These are phyloP conservation scores for Drosophila seclusa DNA, from an alignment of 2,888 invertebrate genomes.

Conservation along the genomic window DNA sequence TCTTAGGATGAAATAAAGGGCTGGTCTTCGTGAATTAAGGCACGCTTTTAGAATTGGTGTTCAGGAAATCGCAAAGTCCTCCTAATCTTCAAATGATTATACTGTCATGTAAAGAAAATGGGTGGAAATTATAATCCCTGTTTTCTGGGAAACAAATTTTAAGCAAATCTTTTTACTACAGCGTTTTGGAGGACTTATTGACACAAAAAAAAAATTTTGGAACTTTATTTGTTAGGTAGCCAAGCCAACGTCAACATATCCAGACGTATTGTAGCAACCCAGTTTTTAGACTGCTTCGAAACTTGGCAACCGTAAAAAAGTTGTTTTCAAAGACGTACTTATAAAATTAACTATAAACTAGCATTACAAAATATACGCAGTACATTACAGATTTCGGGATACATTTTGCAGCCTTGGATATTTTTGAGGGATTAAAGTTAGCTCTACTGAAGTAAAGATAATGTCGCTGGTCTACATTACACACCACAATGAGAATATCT, in stretches of 20 bases:
- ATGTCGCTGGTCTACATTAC: slow-evolving; percentile 89
- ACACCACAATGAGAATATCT: slow-evolving; percentile 89
- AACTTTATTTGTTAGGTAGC: slow-evolving; percentile 22
- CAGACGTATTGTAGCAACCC: slow-evolving; percentile 28
- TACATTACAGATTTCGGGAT: slow-evolving; percentile 31
- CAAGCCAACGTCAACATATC: slow-evolving; percentile 21
- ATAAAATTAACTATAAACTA: slow-evolving; percentile 18
- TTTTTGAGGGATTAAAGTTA: not conserved
- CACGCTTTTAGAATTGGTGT: not conserved
- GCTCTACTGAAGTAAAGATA: not conserved
- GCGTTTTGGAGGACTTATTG: not conserved
- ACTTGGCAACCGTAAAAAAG: slow-evolving; percentile 37
- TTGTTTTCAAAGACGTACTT: not conserved
- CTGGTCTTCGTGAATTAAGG: not conserved
- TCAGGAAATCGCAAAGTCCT: not conserved
- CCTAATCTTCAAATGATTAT: not conserved
- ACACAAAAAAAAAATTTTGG: not conserved
- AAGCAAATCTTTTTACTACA: not conserved
- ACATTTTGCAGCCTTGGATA: slow-evolving; percentile 30
- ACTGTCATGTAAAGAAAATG: not conserved
- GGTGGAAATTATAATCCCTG: not conserved
- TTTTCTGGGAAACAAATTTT: not conserved
- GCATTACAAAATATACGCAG: slow-evolving; percentile 23
- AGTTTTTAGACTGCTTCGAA: slow-evolving; percentile 8
- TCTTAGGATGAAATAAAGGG: not conserved